These are phyloP conservation scores for Forbesichthys papilliferus DNA, from an alignment of 2,113 vertebrate species.

Conservation along the genomic window DNA sequence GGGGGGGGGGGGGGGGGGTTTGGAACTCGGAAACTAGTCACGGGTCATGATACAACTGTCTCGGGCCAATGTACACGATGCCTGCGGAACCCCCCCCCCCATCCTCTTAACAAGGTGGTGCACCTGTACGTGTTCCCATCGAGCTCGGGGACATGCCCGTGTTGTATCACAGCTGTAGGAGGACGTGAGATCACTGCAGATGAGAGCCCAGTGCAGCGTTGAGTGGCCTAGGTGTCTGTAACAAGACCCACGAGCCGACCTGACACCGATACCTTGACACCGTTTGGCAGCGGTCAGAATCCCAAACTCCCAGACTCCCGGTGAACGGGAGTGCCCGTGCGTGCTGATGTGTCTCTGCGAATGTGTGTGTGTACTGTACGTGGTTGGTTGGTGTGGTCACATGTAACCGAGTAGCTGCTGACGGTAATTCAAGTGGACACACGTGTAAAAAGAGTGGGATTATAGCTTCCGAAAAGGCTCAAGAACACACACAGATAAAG, in stretches of 20 bases:
- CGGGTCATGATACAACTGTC: too few species aligned
- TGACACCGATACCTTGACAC: slow-evolving; percentile 42
- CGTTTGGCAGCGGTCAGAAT: slow-evolving; percentile 39
- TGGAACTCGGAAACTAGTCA: too few species aligned
- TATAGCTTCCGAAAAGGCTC: neutral
- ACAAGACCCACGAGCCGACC: slow-evolving; percentile 33
- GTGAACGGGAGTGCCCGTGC: neutral
- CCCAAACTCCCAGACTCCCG: slow-evolving; percentile 9
- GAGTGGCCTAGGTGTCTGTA: slow-evolving; percentile 32
- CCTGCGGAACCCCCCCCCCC: neutral
- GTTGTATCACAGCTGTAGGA: slow-evolving; percentile 22
- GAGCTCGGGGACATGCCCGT: slow-evolving; percentile 8
- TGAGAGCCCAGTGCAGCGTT: slow-evolving; percentile 2
- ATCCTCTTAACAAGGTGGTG: neutral
- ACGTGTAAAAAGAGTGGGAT: neutral
- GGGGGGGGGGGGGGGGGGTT: too few species aligned
- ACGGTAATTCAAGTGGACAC: neutral
- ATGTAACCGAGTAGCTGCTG: neutral
- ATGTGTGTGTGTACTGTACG: neutral
- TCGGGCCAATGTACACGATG: neutral
- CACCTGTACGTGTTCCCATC: slow-evolving; percentile 22
- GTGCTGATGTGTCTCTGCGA: neutral
- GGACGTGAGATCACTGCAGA: slow-evolving; percentile 3
- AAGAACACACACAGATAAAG: neutral
- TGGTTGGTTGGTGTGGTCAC: neutral